These are phyloP conservation scores for Fabriciana adippe DNA, from an alignment of 2,888 invertebrate genomes.

Conservation along the genomic window DNA sequence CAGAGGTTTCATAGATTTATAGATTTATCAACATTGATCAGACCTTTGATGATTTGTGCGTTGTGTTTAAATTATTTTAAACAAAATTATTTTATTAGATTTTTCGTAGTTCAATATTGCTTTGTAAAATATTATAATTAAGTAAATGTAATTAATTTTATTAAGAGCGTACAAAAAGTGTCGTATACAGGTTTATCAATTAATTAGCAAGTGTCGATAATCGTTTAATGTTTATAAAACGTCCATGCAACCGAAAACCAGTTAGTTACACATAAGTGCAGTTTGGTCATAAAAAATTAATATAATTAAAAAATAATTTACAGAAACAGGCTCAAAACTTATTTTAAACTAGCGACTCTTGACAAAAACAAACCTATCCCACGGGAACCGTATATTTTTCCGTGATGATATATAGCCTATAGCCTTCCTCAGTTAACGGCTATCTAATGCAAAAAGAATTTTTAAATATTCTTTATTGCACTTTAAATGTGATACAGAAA, in stretches of 20 bases:
- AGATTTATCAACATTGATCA: constrained; percentile 1
- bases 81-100: neutral
- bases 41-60: neutral
- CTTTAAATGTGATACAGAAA: no score
- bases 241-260: neutral
- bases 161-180: neutral
- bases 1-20: neutral
- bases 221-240: constrained; percentile 6
- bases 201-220: constrained; percentile 10
- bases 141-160: neutral
- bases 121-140: neutral
- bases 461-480: no score
- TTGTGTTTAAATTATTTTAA: neutral
- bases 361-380: no score
- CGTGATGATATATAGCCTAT: no score
- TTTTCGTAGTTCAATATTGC: neutral
- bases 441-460: no score
- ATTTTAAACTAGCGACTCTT: no score
- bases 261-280: constrained; percentile 9
- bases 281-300: neutral
- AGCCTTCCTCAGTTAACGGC: no score
- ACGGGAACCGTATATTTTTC: no score
- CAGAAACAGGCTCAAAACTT: no score
- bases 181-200: constrained; percentile 16
- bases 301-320: neutral